Evolutionary conservation across 92 coral and sea anemone genomes (phyloP).

Genomic region (Phenganax stokvisi): DNA sequence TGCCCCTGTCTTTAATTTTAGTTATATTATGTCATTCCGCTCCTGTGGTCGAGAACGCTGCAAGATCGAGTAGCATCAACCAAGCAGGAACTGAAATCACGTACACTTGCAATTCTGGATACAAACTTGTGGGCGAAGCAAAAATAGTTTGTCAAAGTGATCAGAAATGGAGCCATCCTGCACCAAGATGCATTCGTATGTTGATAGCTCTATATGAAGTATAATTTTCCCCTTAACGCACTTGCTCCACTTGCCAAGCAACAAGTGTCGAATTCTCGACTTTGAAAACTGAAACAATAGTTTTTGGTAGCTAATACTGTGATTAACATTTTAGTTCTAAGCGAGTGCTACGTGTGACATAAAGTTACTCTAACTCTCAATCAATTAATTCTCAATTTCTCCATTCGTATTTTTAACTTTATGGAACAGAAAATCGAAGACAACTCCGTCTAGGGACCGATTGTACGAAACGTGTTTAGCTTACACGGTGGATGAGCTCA

Average conservation of each 20-base stretch:
- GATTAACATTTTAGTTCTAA: no score
- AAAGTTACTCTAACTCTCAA: no score
- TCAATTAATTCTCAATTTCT: no score
- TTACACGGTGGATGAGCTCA: not conserved
- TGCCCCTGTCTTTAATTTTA: slow-evolving; percentile 2
- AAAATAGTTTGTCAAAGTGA: slow-evolving; percentile 65
- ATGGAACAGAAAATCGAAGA: no score
- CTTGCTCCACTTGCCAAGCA: no score
- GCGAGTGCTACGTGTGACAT: no score
- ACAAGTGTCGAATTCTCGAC: no score
- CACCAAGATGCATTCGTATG: slow-evolving; percentile 87
- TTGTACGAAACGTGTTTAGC: not conserved
- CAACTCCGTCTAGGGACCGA: no score
- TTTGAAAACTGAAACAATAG: no score
- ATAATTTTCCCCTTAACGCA: not conserved
- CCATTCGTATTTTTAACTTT: no score
- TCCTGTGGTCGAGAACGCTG: slow-evolving; percentile 64
- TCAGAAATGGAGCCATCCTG: slow-evolving; percentile 73
- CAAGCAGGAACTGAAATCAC: slow-evolving; percentile 57
- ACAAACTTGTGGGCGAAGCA: slow-evolving; percentile 57
- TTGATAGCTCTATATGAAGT: not conserved
- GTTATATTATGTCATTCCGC: slow-evolving; percentile 65
- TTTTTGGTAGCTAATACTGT: no score
- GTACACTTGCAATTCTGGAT: slow-evolving; percentile 73
- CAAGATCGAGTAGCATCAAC: slow-evolving; percentile 43